Base-by-base conservation (phyloP, 2,797 vertebrate genomes). In the Argyrosomus regius region DNA sequence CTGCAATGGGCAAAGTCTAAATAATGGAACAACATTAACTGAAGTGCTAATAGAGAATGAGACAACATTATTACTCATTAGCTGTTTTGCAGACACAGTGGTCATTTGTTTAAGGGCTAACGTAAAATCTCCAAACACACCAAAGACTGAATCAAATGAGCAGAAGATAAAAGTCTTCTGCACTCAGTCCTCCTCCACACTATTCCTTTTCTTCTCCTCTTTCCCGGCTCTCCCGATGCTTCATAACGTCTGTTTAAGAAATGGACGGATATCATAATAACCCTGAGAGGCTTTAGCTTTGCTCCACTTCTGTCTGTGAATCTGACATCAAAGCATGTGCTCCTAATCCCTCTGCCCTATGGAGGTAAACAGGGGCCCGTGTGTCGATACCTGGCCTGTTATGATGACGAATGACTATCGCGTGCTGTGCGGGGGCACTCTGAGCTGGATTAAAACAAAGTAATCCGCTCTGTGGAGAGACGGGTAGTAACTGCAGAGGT, bases 371-470 rank as follows among this genome's bases (percentile, higher is more conserved):
- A 82, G 64, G 79, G 66, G 74, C 77, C 82, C n/a, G 49, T 11
- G 70, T 85, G 90, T 83, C 71, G 63, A 90, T 88, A 92, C 90
- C 90, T 92, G 91, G 85, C 70, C 83, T 53, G 70, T 54, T 77
- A 69, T 35, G 71, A 83, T 84, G 87, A 77, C n/a, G 76, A 39
- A 81, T 77, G 75, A 77, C 81, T 76, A 58, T 49, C 6, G 72
- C 68, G 4, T 75, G 87, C 88, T 73, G 83, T 62, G 84, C 59
- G 68, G 84, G 86, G 91, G 86, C 81, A 80, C 75, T 85, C 60
- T 81, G 87, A 93, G 90, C 90, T 84, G 92, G 91, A 94, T 95
- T 94, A 93, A 87, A 92, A 90, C 77, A 82, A 87, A 89, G 77
- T 93, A 93, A 95, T 94, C 91, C 83, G 35, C 89, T 93, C 87